Conservation (phyloP, 2,113 vertebrate species). For the Notothenia rossii region DNA sequence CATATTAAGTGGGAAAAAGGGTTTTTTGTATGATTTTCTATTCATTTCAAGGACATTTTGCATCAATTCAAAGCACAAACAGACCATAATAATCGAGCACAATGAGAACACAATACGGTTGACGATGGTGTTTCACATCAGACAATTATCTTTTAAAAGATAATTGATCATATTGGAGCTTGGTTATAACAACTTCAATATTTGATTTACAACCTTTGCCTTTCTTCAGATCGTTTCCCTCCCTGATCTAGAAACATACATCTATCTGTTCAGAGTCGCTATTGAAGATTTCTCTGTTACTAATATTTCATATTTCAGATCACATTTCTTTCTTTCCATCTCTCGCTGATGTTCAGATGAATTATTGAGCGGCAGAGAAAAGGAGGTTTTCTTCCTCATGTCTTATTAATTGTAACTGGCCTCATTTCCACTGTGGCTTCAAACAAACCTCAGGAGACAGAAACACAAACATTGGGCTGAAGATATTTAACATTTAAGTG, state of each 20-base stretch:
- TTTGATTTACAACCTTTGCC: neutral
- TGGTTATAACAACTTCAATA: neutral
- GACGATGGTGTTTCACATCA: neutral
- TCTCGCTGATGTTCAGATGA: slow-evolving; percentile 14
- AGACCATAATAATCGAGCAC: neutral
- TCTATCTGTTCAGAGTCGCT: neutral
- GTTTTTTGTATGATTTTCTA: neutral
- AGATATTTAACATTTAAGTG: neutral
- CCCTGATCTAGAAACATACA: too few species aligned
- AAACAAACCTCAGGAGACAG: slow-evolving; percentile 2
- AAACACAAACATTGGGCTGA: neutral
- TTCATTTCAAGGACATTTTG: neutral
- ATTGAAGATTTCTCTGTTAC: too few species aligned
- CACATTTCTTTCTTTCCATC: too few species aligned
- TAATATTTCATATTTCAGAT: neutral
- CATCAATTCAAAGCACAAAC: slow-evolving; percentile 2
- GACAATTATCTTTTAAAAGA: neutral
- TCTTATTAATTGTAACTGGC: neutral
- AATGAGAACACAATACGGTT: neutral
- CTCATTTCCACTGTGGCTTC: neutral
- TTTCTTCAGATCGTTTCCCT: neutral
- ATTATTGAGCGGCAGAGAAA: slow-evolving; percentile 34
- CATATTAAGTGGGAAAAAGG: neutral
- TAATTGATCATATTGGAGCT: neutral
- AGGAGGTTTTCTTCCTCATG: neutral